Conservation (phyloP, 2,113 vertebrate species). For the Machaerirhynchus nigripectus region DNA sequence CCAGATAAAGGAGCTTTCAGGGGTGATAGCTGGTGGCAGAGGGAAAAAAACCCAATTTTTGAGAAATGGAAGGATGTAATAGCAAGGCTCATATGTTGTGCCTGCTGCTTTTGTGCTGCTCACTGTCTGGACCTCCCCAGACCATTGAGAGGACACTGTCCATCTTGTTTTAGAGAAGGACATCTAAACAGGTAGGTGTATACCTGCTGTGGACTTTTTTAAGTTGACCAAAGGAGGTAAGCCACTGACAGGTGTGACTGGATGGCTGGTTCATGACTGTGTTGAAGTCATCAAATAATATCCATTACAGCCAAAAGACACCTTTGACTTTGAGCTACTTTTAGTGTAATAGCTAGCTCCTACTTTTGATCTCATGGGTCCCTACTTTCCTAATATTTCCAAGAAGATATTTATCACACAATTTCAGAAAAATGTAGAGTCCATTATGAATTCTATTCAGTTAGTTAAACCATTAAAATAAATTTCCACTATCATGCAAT, state of each 20-base stretch:
- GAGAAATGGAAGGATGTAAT: background rate
- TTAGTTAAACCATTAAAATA: background rate
- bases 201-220: background rate
- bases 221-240: background rate
- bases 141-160: background rate
- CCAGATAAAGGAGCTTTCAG: background rate
- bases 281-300: background rate
- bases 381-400: background rate
- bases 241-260: background rate
- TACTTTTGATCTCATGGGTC: background rate
- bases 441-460: background rate
- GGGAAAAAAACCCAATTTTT: background rate
- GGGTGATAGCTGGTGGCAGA: background rate
- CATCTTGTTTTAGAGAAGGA: background rate
- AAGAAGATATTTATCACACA: background rate
- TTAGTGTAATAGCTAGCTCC: background rate
- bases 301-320: background rate
- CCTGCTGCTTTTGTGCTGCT: background rate
- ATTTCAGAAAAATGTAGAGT: background rate
- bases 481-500: background rate
- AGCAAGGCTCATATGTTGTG: background rate
- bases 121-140: background rate
- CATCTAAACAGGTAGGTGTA: background rate
- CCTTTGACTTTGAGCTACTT: background rate
- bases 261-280: background rate